Conservation (phyloP, 2,888 invertebrate genomes). For the Sarcophaga subvicina region DNA sequence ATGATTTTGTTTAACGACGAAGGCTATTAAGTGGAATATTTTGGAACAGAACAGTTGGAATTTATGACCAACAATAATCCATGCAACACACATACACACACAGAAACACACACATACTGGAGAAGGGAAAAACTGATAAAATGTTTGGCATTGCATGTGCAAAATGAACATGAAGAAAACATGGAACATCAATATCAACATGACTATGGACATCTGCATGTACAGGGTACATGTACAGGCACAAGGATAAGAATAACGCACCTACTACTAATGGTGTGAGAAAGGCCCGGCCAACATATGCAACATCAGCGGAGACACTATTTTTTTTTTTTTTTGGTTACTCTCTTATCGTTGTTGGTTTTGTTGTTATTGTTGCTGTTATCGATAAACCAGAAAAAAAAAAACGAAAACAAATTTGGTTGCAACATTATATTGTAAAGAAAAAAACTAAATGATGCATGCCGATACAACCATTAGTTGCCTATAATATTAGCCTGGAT, state of each 20-base stretch:
- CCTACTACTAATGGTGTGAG: constrained; percentile 13
- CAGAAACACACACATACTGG: constrained; percentile 1
- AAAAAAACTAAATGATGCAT: neutral
- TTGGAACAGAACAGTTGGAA: constrained; percentile 76
- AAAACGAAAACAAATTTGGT: constrained; percentile 16
- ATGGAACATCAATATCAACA: constrained; percentile 49
- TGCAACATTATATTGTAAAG: constrained; percentile 26
- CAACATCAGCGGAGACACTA: constrained; percentile 31
- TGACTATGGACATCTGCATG: neutral
- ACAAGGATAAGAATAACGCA: constrained; percentile 8
- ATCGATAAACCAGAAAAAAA: constrained; percentile 31
- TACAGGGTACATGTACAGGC: neutral
- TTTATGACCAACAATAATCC: constrained; percentile 75
- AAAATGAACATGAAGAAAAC: constrained; percentile 34
- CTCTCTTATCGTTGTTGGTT: no score
- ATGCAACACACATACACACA: constrained; percentile 1
- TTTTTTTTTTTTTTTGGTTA: neutral
- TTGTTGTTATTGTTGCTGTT: constrained; percentile 17
- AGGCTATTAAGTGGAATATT: constrained; percentile 77
- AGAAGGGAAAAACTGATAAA: constrained; percentile 46
- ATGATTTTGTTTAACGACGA: constrained; percentile 55
- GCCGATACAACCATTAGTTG: neutral
- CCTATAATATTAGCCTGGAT: no score
- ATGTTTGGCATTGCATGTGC: constrained; percentile 57
- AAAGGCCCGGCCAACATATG: constrained; percentile 27